phyloP scores from a whole-genome alignment of 2,888 invertebrate genomes.

The Caenorhabditis afra region DNA sequence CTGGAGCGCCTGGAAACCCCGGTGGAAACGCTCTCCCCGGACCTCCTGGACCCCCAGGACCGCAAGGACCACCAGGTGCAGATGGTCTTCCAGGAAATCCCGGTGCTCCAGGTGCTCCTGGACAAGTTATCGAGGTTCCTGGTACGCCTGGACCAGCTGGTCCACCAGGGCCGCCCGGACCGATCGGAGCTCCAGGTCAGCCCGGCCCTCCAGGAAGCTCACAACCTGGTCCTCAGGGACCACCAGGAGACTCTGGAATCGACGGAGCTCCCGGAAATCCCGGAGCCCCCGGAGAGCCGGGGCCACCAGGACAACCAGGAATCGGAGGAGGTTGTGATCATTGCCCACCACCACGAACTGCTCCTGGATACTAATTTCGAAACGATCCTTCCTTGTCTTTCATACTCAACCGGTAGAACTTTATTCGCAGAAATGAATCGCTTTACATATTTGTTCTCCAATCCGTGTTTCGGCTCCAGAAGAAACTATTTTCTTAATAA shows the following conservation, averaged over 20 bases:
- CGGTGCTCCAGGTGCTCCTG: conserved; percentile 66
- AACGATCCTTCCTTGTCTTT: background rate
- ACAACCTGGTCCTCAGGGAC: conserved; percentile 67
- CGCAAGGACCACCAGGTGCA: conserved; percentile 70
- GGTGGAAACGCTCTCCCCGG: conserved; percentile 70
- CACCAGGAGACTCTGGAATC: conserved; percentile 62
- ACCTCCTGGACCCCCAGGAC: conserved; percentile 67
- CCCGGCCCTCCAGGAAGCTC: conserved; percentile 62
- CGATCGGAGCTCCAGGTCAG: conserved; percentile 59
- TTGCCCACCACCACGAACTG: conserved; percentile 61
- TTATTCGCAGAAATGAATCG: conserved; percentile 34
- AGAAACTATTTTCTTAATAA: conserved; percentile 15
- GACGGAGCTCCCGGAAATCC: conserved; percentile 63
- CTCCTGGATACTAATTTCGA: conserved; percentile 55
- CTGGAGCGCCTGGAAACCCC: conserved; percentile 62
- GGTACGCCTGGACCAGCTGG: conserved; percentile 68
- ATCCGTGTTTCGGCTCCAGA: conserved; percentile 15
- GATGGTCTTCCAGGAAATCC: conserved; percentile 68
- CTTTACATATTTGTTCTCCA: conserved; percentile 25
- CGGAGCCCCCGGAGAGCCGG: conserved; percentile 63
- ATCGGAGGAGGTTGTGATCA: conserved; percentile 63
- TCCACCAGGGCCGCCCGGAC: conserved; percentile 64
- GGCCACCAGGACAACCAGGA: conserved; percentile 64
- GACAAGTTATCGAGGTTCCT: conserved; percentile 59
- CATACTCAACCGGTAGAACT: conserved; percentile 15